Conservation (phyloP, 2,113 vertebrate species). For the Sardina pilchardus region DNA sequence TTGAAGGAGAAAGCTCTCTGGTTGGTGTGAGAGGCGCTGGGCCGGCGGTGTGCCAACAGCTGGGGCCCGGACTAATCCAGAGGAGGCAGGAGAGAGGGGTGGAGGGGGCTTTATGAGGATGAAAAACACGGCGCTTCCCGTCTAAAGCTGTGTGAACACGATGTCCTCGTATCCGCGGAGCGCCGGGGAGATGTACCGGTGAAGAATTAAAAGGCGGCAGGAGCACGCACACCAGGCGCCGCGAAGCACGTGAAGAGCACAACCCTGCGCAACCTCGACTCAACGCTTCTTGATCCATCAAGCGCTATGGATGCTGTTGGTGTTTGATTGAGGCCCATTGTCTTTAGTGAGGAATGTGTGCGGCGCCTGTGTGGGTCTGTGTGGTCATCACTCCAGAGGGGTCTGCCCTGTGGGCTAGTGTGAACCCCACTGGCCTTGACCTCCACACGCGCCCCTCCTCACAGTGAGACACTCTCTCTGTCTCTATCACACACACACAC, state of each 20-base stretch:
- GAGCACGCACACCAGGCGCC: background rate
- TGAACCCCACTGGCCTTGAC: background rate
- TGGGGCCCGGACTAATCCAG: constrained; percentile 61
- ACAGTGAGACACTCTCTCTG: background rate
- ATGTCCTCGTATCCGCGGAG: constrained; percentile 29
- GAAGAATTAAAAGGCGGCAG: constrained; percentile 30
- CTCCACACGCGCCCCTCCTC: background rate
- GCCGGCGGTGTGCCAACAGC: constrained; percentile 57
- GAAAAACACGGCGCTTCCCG: constrained; percentile 30
- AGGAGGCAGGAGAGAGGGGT: background rate
- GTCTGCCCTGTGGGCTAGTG: background rate
- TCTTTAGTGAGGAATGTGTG: background rate
- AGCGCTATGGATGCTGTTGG: background rate
- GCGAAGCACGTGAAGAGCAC: too few relatives aligned
- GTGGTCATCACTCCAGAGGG: too few relatives aligned
- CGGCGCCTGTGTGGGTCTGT: background rate
- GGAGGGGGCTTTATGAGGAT: constrained; percentile 33
- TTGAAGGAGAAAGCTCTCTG: constrained; percentile 58
- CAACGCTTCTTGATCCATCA: too few relatives aligned
- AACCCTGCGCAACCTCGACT: too few relatives aligned
- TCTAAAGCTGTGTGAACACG: constrained; percentile 22
- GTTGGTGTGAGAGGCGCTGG: constrained; percentile 61
- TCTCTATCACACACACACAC: background rate
- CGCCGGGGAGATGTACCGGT: constrained; percentile 25
- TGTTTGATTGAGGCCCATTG: background rate